Evolutionary conservation across 2,888 invertebrate species (phyloP).

Genomic region (Nymphalis c-album): DNA sequence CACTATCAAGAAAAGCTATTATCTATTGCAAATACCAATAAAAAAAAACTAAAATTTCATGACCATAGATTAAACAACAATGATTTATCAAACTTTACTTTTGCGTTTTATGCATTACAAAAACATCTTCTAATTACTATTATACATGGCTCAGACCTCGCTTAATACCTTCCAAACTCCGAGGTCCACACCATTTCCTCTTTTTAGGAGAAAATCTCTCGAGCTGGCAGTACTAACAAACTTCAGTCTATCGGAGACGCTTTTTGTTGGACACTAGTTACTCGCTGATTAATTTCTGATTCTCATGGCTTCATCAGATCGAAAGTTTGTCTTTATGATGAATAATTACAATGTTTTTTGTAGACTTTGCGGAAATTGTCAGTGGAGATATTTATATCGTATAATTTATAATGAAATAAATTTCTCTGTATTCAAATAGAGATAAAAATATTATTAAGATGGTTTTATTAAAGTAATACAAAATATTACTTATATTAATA

Average conservation of each 20-base stretch:
- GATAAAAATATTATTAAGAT: too few relatives aligned
- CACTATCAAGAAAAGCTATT: too few relatives aligned
- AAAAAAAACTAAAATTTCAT: too few relatives aligned
- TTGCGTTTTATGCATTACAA: neutral
- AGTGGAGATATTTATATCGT: too few relatives aligned
- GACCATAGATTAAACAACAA: too few relatives aligned
- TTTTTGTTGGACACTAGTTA: constrained; percentile 37
- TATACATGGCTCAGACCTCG: neutral
- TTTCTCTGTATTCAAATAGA: too few relatives aligned
- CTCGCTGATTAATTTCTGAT: constrained; percentile 34
- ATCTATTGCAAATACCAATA: too few relatives aligned
- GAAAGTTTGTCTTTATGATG: constrained; percentile 30
- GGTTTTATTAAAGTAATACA: too few relatives aligned
- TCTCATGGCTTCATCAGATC: constrained; percentile 31
- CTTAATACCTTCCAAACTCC: constrained; percentile 10
- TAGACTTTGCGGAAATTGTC: neutral
- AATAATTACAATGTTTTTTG: constrained; percentile 26
- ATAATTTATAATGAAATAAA: neutral
- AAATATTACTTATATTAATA: too few relatives aligned
- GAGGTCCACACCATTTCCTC: constrained; percentile 2
- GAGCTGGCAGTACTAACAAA: constrained; percentile 21
- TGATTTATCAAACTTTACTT: too few relatives aligned
- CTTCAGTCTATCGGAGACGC: constrained; percentile 25
- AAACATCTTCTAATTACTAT: neutral
- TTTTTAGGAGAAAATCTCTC: constrained; percentile 9